These are phyloP conservation scores for Leucoma salicis DNA, from an alignment of 2,888 invertebrate genomes.

Conservation along the genomic window DNA sequence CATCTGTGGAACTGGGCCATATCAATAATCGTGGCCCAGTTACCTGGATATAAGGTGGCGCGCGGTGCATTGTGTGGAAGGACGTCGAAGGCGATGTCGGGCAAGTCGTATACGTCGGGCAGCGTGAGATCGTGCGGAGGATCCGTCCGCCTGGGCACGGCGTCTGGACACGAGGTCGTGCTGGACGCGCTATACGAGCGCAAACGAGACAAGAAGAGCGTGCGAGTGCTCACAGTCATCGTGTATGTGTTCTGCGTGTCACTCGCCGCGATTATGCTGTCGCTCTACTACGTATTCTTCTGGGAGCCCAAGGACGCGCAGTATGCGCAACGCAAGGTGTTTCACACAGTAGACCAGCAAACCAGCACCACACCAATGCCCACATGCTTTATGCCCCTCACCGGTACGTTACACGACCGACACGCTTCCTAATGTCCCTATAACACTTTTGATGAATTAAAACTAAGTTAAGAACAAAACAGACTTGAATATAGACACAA, in stretches of 20 bases:
- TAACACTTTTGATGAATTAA: slow-evolving; percentile 17
- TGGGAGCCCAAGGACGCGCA: slow-evolving; percentile 90
- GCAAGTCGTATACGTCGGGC: slow-evolving; percentile 79
- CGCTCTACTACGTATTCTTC: slow-evolving; percentile 96
- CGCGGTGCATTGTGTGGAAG: slow-evolving; percentile 50
- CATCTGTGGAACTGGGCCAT: slow-evolving; percentile 69
- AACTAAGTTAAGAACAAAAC: not conserved
- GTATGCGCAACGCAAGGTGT: slow-evolving; percentile 77
- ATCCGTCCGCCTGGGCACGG: slow-evolving; percentile 65
- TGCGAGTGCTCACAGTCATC: slow-evolving; percentile 95
- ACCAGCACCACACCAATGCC: slow-evolving; percentile 79
- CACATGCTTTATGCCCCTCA: slow-evolving; percentile 80
- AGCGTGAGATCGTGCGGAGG: slow-evolving; percentile 77
- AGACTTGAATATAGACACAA: not conserved
- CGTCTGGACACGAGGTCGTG: slow-evolving; percentile 82
- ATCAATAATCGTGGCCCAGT: slow-evolving; percentile 77
- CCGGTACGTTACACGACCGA: slow-evolving; percentile 75
- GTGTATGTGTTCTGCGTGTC: slow-evolving; percentile 97
- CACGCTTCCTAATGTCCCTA: slow-evolving; percentile 52
- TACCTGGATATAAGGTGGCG: slow-evolving; percentile 55
- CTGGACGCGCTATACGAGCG: slow-evolving; percentile 90
- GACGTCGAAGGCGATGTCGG: slow-evolving; percentile 72
- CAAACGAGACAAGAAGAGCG: slow-evolving; percentile 92
- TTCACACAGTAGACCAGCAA: slow-evolving; percentile 75
- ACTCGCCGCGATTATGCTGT: slow-evolving; percentile 95